Evolutionary conservation across 2,888 invertebrate species (phyloP), one percentile per base, ranked within the genome.

Genomic region (Rotaria magnacalcarata): DNA sequence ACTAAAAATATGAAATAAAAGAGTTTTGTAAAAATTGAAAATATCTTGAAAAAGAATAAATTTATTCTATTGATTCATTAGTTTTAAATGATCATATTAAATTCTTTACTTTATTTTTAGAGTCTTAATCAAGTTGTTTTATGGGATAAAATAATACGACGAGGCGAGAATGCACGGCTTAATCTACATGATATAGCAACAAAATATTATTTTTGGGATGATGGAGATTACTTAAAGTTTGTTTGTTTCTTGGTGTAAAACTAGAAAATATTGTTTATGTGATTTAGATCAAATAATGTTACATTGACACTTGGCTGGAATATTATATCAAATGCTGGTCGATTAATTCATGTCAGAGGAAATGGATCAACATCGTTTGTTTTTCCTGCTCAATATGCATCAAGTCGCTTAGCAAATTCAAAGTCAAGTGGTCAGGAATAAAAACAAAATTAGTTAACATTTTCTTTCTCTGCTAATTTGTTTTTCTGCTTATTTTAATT

Each of bases 121-220:
- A 89, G 88, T 84, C 87, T 92, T 41, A 93, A 93, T 88, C 92
- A 93, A 88, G 96, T 99, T 88, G 96, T 99, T 1, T 92, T 99
- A 43, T 99, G 99, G 99, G 99, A 99, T 91, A 97, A 97, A 92
- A 98, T 99, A 88, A 95, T 99, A 86, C 92, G 95, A 86, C 93
- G 98, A 89, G 96, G 96, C 85, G 96, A 98, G 91, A 95, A 96
- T 92, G 94, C 97, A n/a, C 92, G 95, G 19, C 91, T 99, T 87
- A 95, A 96, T 90, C 95, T 96, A 90, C 95, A 95, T 90, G 96
- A 95, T 90, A 94, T 96, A 93, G 96, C 97, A 91, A 96, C 96
- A 3, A 98, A 99, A 90, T 99, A 99, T 92, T 99, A 98, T 90
- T 99, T 99, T 92, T 96, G 97, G 96, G 99, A 99, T 93, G 98